Evolutionary conservation across 2,888 invertebrate genomes (phyloP), one percentile per base, ranked within the genome.

Genomic region (Drosophila cracens): DNA sequence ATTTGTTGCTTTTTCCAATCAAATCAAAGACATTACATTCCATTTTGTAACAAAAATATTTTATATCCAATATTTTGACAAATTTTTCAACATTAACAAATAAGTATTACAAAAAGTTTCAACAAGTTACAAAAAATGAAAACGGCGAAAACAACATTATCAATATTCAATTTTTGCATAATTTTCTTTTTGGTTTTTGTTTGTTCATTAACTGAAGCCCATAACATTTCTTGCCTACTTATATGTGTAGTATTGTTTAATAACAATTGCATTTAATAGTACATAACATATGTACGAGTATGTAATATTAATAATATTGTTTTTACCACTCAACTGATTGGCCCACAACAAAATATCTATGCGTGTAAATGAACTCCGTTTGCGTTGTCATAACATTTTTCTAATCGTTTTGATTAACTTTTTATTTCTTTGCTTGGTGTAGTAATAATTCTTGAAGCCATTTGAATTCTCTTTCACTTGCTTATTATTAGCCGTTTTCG

Each of bases 1-100:
- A 81, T 78, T 80, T 68, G 29, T 62, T 70, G 57, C 61, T 38
- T 72, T 81, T 74, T 74, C 51, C 49, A 59, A 64, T 78, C 61
- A 77, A 87, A 70, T 81, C 36, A 77, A 88, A 88, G 84, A 64
- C 31, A 73, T 79, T 82, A 74, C 70, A 76, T 74, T 82, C 74
- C 73, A 73, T 85, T 46, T 87, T 81, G 57, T 87, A 81, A 87
- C 71, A 82, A 85, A 87, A 89, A 84, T 87, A 80, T 62, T 69
- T 70, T 52, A 25, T 67, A 40, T 70, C 33, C 48, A 68, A 65
- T 69, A 70, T 58, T 48, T 59, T 60, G 56, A 75, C 59, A 69
- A 77, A 66, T 74, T 70, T 18, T 21, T 29, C 29, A 87, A 89
- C 76, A 58, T 40, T 70, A 82, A 83, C 68, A 69, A 56, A 71